Evolutionary conservation across 53 echinoderm and acorn worm genomes (phyloP).

Genomic region (Glandiceps talaboti): DNA sequence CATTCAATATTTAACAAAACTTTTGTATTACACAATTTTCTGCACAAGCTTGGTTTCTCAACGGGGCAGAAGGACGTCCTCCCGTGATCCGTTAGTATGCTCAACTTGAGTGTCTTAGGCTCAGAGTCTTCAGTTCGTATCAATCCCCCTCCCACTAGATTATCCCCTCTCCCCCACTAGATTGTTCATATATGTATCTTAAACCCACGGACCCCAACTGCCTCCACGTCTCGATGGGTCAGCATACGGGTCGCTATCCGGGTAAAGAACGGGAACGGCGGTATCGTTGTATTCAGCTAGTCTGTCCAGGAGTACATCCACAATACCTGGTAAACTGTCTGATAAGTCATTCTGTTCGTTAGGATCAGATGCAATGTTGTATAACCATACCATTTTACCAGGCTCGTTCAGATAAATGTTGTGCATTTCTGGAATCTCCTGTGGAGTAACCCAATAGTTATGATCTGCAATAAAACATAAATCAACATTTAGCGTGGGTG

Average conservation of each 20-base stretch:
- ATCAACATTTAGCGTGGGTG: too few relatives aligned
- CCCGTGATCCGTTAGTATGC: too few relatives aligned
- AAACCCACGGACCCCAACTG: not conserved
- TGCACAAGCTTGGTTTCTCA: too few relatives aligned
- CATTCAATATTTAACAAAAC: too few relatives aligned
- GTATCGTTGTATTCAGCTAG: constrained; percentile 4
- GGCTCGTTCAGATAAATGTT: not conserved
- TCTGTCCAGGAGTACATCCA: not conserved
- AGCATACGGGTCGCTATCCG: not conserved
- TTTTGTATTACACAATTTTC: too few relatives aligned
- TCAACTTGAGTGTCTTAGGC: too few relatives aligned
- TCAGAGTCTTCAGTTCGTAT: too few relatives aligned
- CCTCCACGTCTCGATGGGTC: not conserved
- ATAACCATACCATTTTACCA: constrained; percentile 21
- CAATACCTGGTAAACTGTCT: not conserved
- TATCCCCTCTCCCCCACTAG: too few relatives aligned
- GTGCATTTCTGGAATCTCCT: not conserved
- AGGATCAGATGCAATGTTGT: constrained; percentile 35
- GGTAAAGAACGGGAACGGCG: not conserved
- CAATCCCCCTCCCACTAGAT: too few relatives aligned
- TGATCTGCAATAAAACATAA: constrained; percentile 1
- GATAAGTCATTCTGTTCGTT: constrained; percentile 17
- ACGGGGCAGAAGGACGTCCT: too few relatives aligned
- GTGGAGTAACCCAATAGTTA: constrained; percentile 19
- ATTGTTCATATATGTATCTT: too few relatives aligned